Evolutionary conservation across 2,888 invertebrate species (phyloP).

Genomic region (Catocala nupta): DNA sequence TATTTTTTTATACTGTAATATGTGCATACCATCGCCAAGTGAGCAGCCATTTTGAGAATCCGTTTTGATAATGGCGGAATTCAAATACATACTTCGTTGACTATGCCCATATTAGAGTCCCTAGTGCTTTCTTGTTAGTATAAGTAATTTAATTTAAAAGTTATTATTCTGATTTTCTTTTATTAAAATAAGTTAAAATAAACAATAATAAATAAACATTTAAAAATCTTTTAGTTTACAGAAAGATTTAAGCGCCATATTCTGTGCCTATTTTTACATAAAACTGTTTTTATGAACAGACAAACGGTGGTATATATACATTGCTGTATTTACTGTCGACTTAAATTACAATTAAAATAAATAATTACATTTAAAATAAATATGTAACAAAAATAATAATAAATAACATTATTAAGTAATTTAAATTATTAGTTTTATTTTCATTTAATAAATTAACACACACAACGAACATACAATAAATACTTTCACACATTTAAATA

Average conservation of each 20-base stretch:
- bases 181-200: slow-evolving; percentile 10
- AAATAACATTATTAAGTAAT: slow-evolving; percentile 2
- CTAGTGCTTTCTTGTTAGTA: slow-evolving; percentile 28
- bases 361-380: slow-evolving; percentile 4
- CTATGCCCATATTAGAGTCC: slow-evolving; percentile 48
- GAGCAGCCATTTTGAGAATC: slow-evolving; percentile 29
- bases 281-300: slow-evolving; percentile 8
- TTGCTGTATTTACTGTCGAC: background rate
- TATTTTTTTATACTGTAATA: slow-evolving; percentile 36
- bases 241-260: background rate
- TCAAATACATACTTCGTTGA: slow-evolving; percentile 39
- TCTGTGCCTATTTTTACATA: slow-evolving; percentile 2
- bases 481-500: slow-evolving; percentile 62
- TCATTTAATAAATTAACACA: slow-evolving; percentile 6
- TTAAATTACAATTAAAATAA: background rate
- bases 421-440: slow-evolving; percentile 2
- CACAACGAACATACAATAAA: slow-evolving; percentile 58
- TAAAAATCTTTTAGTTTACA: background rate
- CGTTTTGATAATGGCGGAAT: slow-evolving; percentile 14
- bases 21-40: slow-evolving; percentile 38
- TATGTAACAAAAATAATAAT: slow-evolving; percentile 18
- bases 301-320: slow-evolving; percentile 45
- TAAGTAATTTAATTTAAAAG: slow-evolving; percentile 11
- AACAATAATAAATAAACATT: background rate
- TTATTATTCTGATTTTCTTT: background rate